phyloP scores from a whole-genome alignment of 1,140 invertebrate species.

The Drosophila bifasciata region DNA sequence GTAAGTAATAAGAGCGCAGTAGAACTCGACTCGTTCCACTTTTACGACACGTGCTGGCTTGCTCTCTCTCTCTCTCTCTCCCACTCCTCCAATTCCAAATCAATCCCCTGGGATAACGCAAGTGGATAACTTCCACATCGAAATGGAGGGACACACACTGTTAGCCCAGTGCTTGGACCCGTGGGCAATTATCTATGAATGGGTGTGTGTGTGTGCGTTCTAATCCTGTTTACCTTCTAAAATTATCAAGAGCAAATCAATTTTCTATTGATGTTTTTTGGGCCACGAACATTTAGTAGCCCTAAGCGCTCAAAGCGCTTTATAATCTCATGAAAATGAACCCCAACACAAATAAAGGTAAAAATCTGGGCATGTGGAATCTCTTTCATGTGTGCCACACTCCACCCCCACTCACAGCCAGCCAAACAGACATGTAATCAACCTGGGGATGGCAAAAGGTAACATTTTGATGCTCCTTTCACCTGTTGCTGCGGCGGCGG shows the following conservation, averaged over 20 bases:
- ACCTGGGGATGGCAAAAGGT: constrained; percentile 8
- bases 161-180: not conserved
- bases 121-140: not conserved
- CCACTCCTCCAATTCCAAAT: constrained; percentile 32
- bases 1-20: constrained; percentile 50
- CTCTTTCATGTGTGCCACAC: constrained; percentile 46
- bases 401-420: too few species aligned
- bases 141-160: not conserved
- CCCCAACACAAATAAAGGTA: constrained; percentile 40
- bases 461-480: constrained; percentile 29
- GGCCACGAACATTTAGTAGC: constrained; percentile 24
- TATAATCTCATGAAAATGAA: constrained; percentile 62
- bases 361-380: constrained; percentile 31
- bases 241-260: constrained; percentile 63
- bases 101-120: constrained; percentile 21
- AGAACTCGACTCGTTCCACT: constrained; percentile 12
- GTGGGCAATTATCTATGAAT: constrained; percentile 43
- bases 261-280: constrained; percentile 57
- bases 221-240: constrained; percentile 54
- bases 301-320: constrained; percentile 25
- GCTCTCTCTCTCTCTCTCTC: too few species aligned
- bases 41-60: constrained; percentile 36
- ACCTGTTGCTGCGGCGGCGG: constrained; percentile 34
- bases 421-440: constrained; percentile 28
- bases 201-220: not conserved